These are phyloP conservation scores for Porites rus DNA, from an alignment of 92 coral and sea anemone species.

Conservation along the genomic window DNA sequence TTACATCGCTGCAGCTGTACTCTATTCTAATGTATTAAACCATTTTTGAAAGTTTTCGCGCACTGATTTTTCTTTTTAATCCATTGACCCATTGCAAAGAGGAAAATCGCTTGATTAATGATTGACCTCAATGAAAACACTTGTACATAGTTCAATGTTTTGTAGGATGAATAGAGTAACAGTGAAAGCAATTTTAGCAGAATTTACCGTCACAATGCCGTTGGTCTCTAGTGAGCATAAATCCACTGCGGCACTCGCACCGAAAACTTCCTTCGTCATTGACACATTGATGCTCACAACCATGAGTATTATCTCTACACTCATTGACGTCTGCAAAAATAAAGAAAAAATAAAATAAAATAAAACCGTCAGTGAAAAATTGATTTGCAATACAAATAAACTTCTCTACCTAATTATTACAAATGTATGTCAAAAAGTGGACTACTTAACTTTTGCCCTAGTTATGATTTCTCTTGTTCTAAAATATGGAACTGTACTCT, in stretches of 20 bases:
- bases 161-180: background rate
- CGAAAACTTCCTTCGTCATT: slow-evolving; percentile 58
- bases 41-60: no score
- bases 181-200: background rate
- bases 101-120: no score
- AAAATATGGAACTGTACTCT: no score
- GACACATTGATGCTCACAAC: slow-evolving; percentile 87
- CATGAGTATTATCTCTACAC: slow-evolving; percentile 73
- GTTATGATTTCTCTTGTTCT: no score
- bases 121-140: background rate
- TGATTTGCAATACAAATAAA: background rate
- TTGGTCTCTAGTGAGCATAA: slow-evolving; percentile 79
- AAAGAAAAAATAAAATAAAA: background rate
- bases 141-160: background rate
- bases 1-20: no score
- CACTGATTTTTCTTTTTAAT: no score
- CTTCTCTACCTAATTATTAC: no score
- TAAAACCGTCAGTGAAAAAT: background rate
- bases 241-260: slow-evolving; percentile 89
- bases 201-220: slow-evolving; percentile 96
- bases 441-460: background rate
- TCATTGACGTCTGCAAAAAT: slow-evolving; percentile 60
- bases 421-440: background rate
- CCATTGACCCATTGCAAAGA: no score
- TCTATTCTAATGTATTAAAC: no score